Base-by-base conservation (phyloP, 23 tunicate species). In the Botrylloides violaceus region DNA sequence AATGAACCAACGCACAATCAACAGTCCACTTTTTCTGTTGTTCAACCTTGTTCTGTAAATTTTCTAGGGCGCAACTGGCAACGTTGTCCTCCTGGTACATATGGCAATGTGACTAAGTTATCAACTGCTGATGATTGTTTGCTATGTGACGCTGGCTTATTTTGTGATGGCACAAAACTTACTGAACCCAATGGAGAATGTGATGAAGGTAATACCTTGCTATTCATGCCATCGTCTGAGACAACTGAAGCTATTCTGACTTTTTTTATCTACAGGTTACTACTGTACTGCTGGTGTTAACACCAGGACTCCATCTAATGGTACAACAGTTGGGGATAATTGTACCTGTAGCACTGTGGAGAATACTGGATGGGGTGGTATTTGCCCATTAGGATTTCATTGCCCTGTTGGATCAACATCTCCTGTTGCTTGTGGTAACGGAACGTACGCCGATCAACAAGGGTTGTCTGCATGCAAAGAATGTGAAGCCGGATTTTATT, bases 21-120 rank as follows among this genome's bases (percentile, higher is more conserved):
- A 48, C 2, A 5, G 22, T 66, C 36, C 19, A 21, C 7, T 9
- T 28, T 32, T 29, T 65, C 71, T 65, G 21, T 24, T 59, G 23
- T 7, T 6, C 12, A 29, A 50, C 31, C 31, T 65, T 65, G 9
- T 59, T 23, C 23, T 59, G n/a, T n/a, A n/a, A n/a, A n/a, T n/a
- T n/a, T n/a, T n/a, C n/a, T 29, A 68, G 74, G 74, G 29, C 26
- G 24, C 21, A 31, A 63, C 53, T 82, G 90, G 88, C 74, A 56
- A 36, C 88, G 84, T 19, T 93, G 98, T 61, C 98, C 98, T 4
- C 36, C 94, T 36, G 98, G 98, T 20, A 93, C 89, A 43, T 93
- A 76, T 79, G 62, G 80, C 65, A 77, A 77, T 36, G 70, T n/a
- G 9, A 55, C 70, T 0, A 88, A 88, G 1, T 74, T 86, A 3